A percentile compares a stretch with the other conserved stretches of the same genome.
phyloP scores from a whole-genome alignment of 1,140 invertebrate species.

The Mercenaria mercenaria region DNA sequence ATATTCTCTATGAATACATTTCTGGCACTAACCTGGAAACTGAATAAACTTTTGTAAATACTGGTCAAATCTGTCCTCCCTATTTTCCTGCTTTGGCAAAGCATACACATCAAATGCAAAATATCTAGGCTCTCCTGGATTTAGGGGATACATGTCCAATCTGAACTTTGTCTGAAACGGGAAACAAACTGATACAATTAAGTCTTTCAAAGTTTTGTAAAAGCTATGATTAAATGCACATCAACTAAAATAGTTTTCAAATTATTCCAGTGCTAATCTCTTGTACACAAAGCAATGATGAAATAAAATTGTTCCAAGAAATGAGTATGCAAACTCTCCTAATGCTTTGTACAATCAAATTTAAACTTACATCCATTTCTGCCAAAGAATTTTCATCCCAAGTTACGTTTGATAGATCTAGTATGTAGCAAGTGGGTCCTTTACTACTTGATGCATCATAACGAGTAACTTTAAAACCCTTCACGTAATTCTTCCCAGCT shows the following conservation, averaged over 20 bases:
- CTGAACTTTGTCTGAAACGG: conserved; percentile 31
- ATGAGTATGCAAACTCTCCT: too few relatives aligned
- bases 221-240: too few relatives aligned
- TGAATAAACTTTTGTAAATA: background rate
- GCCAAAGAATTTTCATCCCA: conserved; percentile 5
- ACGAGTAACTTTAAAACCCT: conserved; percentile 44
- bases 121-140: background rate
- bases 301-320: too few relatives aligned
- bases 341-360: too few relatives aligned
- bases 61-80: background rate
- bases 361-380: conserved; percentile 25
- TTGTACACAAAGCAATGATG: too few relatives aligned
- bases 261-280: too few relatives aligned
- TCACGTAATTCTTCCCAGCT: conserved; percentile 13
- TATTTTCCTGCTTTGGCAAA: conserved; percentile 27
- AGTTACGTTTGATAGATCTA: conserved; percentile 39
- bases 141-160: background rate
- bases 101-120: conserved; percentile 5
- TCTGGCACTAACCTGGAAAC: conserved; percentile 35
- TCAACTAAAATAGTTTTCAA: too few relatives aligned
- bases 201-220: too few relatives aligned
- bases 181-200: too few relatives aligned
- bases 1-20: too few relatives aligned
- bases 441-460: background rate
- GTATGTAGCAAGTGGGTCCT: background rate